Percentiles rank a stretch among this genome's conserved stretches.
Evolutionary conservation across 2,797 vertebrate species (phyloP).

Genomic region (Tokudaia tokunoshimensis): DNA sequence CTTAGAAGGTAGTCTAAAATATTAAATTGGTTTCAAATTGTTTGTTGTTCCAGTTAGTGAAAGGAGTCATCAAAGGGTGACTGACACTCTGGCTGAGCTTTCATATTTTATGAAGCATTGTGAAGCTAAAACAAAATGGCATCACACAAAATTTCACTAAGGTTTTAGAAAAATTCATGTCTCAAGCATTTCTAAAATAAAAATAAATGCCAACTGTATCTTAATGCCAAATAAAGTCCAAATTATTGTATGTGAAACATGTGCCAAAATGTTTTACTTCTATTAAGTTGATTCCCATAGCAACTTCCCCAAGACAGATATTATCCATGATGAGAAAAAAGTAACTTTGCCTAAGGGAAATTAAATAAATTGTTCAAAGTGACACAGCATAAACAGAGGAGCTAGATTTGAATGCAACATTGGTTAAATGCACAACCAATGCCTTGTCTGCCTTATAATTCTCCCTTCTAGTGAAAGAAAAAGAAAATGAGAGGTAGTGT

Average conservation of each 20-base stretch:
- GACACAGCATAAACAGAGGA: constrained; percentile 19
- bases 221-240: constrained; percentile 60
- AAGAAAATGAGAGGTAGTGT: neutral
- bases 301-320: neutral
- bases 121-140: neutral
- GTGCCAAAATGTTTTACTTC: constrained; percentile 28
- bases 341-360: constrained; percentile 56
- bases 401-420: neutral
- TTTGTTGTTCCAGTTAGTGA: neutral
- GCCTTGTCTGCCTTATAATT: neutral
- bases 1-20: neutral
- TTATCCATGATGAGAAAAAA: constrained; percentile 56
- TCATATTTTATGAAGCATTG: neutral
- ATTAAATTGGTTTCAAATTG: neutral
- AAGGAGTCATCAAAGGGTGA: neutral
- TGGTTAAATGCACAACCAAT: neutral
- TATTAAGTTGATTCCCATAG: constrained; percentile 50
- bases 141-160: constrained; percentile 17
- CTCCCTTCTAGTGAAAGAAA: neutral
- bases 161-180: neutral
- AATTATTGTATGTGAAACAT: constrained; percentile 38
- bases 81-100: neutral
- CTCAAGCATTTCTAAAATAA: neutral
- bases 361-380: constrained; percentile 57
- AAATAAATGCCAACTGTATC: constrained; percentile 12